A percentile compares a stretch with the other conserved stretches of the same genome.
Conservation (phyloP, 35 echinoderm and acorn worm genomes). For the Heliocidaris tuberculata region DNA sequence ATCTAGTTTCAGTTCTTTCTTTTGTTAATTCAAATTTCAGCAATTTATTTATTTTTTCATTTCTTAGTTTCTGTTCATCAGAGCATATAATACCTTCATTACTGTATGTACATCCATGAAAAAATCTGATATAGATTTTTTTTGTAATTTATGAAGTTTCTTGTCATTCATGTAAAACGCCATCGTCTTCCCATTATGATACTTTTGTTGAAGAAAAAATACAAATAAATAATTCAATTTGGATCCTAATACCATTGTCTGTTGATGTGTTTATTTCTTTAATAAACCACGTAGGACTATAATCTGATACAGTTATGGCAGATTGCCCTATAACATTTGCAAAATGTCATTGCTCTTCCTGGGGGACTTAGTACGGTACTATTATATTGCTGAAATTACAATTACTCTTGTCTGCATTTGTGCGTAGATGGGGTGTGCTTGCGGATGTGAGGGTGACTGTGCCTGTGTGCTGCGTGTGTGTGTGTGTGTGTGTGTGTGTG, state of each 20-base stretch:
- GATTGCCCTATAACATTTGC: background rate
- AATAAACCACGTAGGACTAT: no score
- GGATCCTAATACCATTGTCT: background rate
- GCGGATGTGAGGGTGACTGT: constrained; percentile 7
- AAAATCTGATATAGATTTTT: background rate
- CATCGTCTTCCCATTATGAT: background rate
- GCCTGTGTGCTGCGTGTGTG: no score
- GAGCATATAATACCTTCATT: no score
- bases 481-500: constrained; percentile 33
- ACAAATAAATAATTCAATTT: background rate
- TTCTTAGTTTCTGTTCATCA: no score
- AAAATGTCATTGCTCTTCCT: background rate
- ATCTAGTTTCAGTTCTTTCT: background rate
- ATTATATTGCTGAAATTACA: no score
- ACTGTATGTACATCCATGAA: no score
- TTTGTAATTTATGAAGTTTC: background rate
- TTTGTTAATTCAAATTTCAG: no score
- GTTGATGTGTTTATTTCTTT: background rate
- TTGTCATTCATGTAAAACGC: background rate
- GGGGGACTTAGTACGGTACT: background rate
- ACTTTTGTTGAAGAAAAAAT: background rate
- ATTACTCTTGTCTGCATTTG: no score
- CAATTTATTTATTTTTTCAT: no score
- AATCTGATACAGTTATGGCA: background rate
- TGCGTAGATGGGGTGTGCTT: background rate